Percentiles rank a stretch among this genome's conserved stretches.
Evolutionary conservation across 2,113 vertebrate genomes (phyloP).

Genomic region (Dasyurus viverrinus): DNA sequence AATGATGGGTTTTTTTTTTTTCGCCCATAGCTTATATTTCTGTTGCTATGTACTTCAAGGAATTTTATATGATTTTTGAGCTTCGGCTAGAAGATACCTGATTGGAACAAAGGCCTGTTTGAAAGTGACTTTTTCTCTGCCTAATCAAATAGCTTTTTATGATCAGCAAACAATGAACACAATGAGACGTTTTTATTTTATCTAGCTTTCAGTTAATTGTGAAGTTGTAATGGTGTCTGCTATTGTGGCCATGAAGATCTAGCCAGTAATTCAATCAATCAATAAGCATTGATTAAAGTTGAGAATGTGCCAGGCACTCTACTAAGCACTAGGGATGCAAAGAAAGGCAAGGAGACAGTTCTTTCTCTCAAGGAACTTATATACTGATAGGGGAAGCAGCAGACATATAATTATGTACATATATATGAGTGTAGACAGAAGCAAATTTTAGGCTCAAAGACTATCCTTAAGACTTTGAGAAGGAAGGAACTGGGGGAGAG

Average conservation of each 20-base stretch:
- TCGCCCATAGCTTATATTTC: background rate
- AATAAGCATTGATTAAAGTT: background rate
- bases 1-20: background rate
- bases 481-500: background rate
- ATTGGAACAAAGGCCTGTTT: background rate
- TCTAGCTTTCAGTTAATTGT: background rate
- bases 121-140: background rate
- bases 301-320: background rate
- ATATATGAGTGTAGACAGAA: background rate
- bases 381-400: background rate
- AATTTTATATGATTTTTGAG: background rate
- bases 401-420: background rate
- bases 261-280: background rate
- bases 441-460: background rate
- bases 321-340: background rate
- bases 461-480: background rate
- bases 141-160: background rate
- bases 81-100: background rate
- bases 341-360: background rate
- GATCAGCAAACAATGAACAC: background rate
- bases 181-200: background rate
- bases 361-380: background rate
- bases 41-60: background rate
- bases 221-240: background rate
- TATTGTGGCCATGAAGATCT: background rate